A percentile compares a stretch with the other conserved stretches of the same genome.
These are phyloP conservation scores for Cancer borealis DNA, from an alignment of 2,888 invertebrate genomes.

Conservation along the genomic window DNA sequence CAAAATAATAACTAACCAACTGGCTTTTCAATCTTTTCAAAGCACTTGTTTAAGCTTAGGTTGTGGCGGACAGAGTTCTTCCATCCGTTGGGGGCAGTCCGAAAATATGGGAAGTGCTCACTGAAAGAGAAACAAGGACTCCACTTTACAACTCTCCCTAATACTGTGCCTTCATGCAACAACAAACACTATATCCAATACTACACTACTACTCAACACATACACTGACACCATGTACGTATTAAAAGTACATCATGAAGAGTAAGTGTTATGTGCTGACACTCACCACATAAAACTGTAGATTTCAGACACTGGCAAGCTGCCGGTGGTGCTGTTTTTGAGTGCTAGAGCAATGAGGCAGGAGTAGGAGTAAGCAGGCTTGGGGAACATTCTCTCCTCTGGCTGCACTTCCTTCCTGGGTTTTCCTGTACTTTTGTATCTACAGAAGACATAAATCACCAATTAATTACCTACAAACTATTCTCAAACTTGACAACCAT, in stretches of 20 bases:
- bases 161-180: background rate
- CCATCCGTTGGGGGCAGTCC: slow-evolving; percentile 99
- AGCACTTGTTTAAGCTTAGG: slow-evolving; percentile 97
- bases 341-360: slow-evolving; percentile 98
- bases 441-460: background rate
- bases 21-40: slow-evolving; percentile 98
- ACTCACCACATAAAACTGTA: slow-evolving; percentile 98
- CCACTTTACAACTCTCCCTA: background rate
- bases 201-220: background rate
- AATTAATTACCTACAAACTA: background rate
- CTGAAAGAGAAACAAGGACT: slow-evolving; percentile 83
- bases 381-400: slow-evolving; percentile 88
- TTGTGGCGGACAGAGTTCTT: slow-evolving; percentile 99
- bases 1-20: slow-evolving; percentile 85
- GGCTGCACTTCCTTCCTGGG: slow-evolving; percentile 64
- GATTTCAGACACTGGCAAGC: slow-evolving; percentile 97
- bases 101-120: slow-evolving; percentile 98
- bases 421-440: slow-evolving; percentile 72
- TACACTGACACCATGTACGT: background rate
- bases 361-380: slow-evolving; percentile 98
- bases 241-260: background rate
- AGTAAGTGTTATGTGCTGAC: background rate
- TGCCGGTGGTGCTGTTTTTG: slow-evolving; percentile 96
- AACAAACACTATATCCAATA: background rate
- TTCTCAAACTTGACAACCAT: background rate